These are phyloP conservation scores for Wasmannia auropunctata DNA, from an alignment of 1,140 invertebrate species.

Conservation along the genomic window DNA sequence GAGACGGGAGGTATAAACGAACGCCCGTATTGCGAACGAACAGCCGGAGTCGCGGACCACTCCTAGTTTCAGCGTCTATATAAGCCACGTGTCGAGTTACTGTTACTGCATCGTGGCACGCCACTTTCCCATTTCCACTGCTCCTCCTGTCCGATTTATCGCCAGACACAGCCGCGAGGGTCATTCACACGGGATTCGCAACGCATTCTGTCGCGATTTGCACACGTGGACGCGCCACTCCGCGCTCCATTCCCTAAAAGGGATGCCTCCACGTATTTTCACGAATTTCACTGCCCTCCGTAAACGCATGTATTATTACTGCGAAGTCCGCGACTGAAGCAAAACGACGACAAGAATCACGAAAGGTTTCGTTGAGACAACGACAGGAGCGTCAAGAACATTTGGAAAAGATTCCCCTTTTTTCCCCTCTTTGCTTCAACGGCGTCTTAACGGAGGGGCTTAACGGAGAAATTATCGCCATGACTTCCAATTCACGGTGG, in stretches of 20 bases:
- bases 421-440: background rate
- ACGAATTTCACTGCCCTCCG: background rate
- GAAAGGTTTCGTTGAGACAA: background rate
- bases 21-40: background rate
- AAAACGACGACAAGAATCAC: slow-evolving; percentile 3
- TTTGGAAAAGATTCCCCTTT: slow-evolving; percentile 1
- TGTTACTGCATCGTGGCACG: slow-evolving; percentile 67
- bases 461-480: slow-evolving; percentile 40
- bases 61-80: slow-evolving; percentile 53
- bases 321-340: background rate
- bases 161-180: background rate
- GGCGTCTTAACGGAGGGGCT: background rate
- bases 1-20: background rate
- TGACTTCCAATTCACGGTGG: slow-evolving; percentile 70
- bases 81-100: slow-evolving; percentile 47
- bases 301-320: background rate
- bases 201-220: background rate
- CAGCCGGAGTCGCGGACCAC: slow-evolving; percentile 19
- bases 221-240: background rate
- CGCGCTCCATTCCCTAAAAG: background rate
- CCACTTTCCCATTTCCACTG: slow-evolving; percentile 71
- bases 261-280: background rate
- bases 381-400: background rate
- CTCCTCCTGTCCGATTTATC: slow-evolving; percentile 65
- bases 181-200: slow-evolving; percentile 14